Base-by-base conservation (phyloP, 2,797 vertebrate genomes). In the Avahi laniger region DNA sequence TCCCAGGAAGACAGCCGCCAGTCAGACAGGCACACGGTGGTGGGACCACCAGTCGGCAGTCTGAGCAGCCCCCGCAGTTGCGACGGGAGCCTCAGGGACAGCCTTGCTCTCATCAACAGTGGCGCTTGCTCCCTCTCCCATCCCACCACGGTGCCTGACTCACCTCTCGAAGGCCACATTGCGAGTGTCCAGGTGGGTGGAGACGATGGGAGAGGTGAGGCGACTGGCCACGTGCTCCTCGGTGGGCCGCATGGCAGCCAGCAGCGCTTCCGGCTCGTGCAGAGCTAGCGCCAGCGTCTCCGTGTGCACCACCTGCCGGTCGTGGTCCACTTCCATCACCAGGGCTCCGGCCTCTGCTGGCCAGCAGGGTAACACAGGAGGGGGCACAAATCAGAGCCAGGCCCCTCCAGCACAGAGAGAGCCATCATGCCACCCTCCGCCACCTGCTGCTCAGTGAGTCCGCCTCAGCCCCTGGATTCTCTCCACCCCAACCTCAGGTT, bases 281-380 rank as follows among this genome's bases (percentile, higher is more conserved):
- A 99, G 98, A 9, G 99, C 98, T 73, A 99, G 98, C 3, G 99
- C 99, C 17, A 99, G 98, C 0, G 99, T 99, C 98, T 99, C 99
- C 0, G 99, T 99, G 98, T 99, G 99, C 59, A 99, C 99, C 97
- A 99, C 99, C 98, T 99, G 99, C 98, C 99, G 99, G 98, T 99
- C 99, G 0, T 99, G 99, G 98, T 99, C 99, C 89, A 99, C 99
- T 98, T 99, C 99, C 99, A 99, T 99, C 97, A 99, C 99, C 98
- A 99, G 98, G 0, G 99, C 99, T 9, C 99, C 99, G 0, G 99
- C 99, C 0, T 99, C 99, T 99, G 97, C 0, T 80, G 9, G 61
- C 11, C 38, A 0, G 59, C 4, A 6, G 2, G 67, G 59, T 33
- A 41, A 22, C 2, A 41, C 24, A 41, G 38, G 15, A 28, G 24